phyloP scores from a whole-genome alignment of 2,797 vertebrate genomes.

The Kryptolebias ocellatus region DNA sequence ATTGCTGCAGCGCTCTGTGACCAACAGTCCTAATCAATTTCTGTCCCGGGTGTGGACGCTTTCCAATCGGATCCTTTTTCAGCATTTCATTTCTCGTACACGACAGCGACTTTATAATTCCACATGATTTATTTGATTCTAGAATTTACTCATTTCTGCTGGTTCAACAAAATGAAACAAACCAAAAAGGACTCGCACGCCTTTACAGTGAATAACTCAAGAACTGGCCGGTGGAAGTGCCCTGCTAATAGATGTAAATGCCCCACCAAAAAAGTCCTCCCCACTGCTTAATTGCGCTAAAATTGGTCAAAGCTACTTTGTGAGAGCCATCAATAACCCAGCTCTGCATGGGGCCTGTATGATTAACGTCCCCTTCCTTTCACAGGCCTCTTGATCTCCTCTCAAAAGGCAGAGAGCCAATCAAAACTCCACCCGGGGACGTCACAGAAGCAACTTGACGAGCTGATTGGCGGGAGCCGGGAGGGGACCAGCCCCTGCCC shows the following conservation, averaged over 20 bases:
- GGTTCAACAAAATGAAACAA: conserved; percentile 8
- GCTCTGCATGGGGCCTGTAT: conserved; percentile 83
- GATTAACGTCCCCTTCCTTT: conserved; percentile 85
- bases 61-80: conserved; percentile 30
- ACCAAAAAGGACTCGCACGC: neutral
- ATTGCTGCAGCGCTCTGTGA: conserved; percentile 83
- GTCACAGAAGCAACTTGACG: conserved; percentile 59
- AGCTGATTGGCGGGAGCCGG: conserved; percentile 79
- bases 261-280: conserved; percentile 75
- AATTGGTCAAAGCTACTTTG: conserved; percentile 81
- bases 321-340: conserved; percentile 79
- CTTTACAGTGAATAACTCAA: conserved; percentile 47
- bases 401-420: conserved; percentile 72
- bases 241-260: conserved; percentile 75
- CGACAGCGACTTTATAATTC: too few relatives aligned
- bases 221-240: conserved; percentile 56
- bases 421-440: conserved; percentile 54
- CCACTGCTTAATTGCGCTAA: conserved; percentile 84
- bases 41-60: conserved; percentile 50
- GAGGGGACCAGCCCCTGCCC: conserved; percentile 66
- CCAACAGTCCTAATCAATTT: conserved; percentile 80
- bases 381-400: conserved; percentile 79
- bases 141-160: neutral
- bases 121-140: neutral
- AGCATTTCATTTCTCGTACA: neutral